Conservation (phyloP, 35 echinoderm and acorn worm species). For the Apostichopus parvimensis region DNA sequence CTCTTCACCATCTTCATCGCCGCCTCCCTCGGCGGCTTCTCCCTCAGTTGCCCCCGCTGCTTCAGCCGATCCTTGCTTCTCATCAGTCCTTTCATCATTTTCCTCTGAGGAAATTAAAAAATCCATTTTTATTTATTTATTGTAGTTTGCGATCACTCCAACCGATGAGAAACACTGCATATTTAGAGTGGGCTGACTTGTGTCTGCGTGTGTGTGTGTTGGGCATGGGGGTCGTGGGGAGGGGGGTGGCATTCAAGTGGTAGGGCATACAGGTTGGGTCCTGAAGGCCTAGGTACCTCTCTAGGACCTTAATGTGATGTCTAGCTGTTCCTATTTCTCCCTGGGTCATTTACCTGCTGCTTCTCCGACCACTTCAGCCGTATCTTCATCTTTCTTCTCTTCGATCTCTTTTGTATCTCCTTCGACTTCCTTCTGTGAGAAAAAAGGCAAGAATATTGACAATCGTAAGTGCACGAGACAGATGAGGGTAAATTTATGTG, state of each 20-base stretch:
- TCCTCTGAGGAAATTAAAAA: background rate
- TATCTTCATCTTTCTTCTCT: slow-evolving; percentile 42
- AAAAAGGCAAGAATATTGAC: too few species aligned
- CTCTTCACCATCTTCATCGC: slow-evolving; percentile 57
- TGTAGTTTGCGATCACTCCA: too few species aligned
- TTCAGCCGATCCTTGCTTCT: background rate
- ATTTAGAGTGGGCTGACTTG: too few species aligned
- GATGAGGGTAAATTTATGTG: too few species aligned
- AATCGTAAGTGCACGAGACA: too few species aligned
- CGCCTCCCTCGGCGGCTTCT: background rate
- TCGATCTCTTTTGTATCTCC: slow-evolving; percentile 40
- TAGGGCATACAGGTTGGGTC: background rate
- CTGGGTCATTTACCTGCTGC: slow-evolving; percentile 32
- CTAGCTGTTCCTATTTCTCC: background rate
- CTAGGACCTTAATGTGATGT: background rate
- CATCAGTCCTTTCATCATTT: background rate
- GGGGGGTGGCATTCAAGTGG: too few species aligned
- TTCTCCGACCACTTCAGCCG: background rate
- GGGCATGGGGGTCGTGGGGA: too few species aligned
- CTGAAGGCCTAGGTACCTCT: background rate
- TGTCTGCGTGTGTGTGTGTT: too few species aligned
- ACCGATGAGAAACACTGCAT: too few species aligned
- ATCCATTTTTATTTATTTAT: too few species aligned
- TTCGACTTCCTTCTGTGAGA: slow-evolving; percentile 4
- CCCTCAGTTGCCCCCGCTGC: background rate